Evolutionary conservation across 2,113 vertebrate species (phyloP).

Genomic region (Ailurus styani): DNA sequence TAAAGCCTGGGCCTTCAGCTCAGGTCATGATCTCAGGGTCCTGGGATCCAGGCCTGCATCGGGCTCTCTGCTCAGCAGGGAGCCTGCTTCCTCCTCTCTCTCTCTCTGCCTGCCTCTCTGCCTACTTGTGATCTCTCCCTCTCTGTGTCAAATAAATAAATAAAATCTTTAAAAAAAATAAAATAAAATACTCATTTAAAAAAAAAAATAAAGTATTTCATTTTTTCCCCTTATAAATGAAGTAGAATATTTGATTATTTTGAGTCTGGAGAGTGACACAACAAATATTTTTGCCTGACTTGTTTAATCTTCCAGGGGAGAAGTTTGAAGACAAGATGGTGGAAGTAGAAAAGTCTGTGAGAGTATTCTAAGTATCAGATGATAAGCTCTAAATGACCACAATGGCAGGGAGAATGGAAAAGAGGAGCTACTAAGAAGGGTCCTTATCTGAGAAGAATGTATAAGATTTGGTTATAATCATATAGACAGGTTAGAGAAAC

Average conservation of each 20-base stretch:
- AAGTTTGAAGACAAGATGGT: background rate
- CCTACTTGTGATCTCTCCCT: too few relatives aligned
- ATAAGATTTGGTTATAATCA: background rate
- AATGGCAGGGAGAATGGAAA: background rate
- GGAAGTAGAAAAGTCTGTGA: background rate
- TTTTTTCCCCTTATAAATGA: background rate
- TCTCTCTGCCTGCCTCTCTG: too few relatives aligned
- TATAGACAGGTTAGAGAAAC: background rate
- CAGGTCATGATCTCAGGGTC: too few relatives aligned
- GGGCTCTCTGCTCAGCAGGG: too few relatives aligned
- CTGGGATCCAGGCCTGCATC: too few relatives aligned
- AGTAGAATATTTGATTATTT: background rate
- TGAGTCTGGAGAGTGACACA: background rate
- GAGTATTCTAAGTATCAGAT: background rate
- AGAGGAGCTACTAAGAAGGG: background rate
- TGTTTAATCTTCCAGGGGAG: background rate
- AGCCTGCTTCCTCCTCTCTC: too few relatives aligned
- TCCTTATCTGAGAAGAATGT: background rate
- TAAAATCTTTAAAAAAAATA: too few relatives aligned
- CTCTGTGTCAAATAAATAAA: too few relatives aligned
- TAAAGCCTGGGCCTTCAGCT: too few relatives aligned
- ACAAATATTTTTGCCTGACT: background rate
- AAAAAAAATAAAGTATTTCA: background rate
- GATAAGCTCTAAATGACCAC: background rate
- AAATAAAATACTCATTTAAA: too few relatives aligned